These are phyloP conservation scores for Frankliniella intonsa DNA, from an alignment of 2,888 invertebrate species.

Conservation along the genomic window DNA sequence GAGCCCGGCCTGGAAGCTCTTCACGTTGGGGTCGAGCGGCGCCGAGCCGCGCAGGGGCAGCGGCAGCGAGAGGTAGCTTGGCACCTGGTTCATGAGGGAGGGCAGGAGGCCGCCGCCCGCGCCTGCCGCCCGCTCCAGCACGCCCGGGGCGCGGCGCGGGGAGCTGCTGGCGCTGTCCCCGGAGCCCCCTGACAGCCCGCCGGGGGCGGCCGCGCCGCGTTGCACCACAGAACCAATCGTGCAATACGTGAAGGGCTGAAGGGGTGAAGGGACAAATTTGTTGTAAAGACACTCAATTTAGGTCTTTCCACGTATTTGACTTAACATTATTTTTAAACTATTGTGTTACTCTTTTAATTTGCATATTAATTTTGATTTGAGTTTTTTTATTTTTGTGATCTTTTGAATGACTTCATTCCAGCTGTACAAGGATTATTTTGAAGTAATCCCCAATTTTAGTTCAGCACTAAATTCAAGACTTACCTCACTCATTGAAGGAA, in stretches of 20 bases:
- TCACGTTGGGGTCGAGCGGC: constrained; percentile 52
- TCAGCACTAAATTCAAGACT: constrained; percentile 33
- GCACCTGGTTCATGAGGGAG: constrained; percentile 44
- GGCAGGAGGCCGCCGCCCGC: constrained; percentile 27
- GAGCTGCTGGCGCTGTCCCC: constrained; percentile 26
- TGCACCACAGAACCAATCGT: constrained; percentile 38
- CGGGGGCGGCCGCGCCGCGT: constrained; percentile 31
- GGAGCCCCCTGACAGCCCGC: neutral
- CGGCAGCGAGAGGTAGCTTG: constrained; percentile 50
- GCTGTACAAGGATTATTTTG: too few species aligned
- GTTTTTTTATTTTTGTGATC: too few species aligned
- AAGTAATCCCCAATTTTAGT: neutral
- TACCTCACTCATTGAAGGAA: constrained; percentile 55
- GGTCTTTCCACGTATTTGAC: too few species aligned
- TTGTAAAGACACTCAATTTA: too few species aligned
- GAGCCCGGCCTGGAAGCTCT: constrained; percentile 51
- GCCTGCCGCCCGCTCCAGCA: constrained; percentile 30
- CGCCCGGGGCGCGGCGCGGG: neutral
- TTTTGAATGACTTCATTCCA: too few species aligned
- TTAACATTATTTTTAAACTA: too few species aligned
- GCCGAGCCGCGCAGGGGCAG: constrained; percentile 48
- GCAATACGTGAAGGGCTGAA: constrained; percentile 39
- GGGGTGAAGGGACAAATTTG: neutral
- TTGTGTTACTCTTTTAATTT: too few species aligned
- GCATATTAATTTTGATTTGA: too few species aligned